Conservation (phyloP, 2,797 vertebrate species). For the Catharus ustulatus region DNA sequence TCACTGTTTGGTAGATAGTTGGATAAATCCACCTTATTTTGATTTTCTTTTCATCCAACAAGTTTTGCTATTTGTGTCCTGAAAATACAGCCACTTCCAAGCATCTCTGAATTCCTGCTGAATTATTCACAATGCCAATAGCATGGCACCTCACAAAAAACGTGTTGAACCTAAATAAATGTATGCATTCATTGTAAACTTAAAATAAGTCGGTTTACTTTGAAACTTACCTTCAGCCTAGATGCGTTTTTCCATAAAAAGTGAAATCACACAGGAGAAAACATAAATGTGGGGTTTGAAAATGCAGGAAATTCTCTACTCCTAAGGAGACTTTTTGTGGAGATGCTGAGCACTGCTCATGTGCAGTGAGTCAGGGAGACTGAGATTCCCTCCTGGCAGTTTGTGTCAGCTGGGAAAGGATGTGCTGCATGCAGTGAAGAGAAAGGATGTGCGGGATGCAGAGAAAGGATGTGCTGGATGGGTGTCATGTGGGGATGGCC, state of each 20-base stretch:
- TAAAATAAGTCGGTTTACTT: neutral
- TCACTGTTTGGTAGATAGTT: neutral
- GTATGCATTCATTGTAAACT: neutral
- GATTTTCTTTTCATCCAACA: neutral
- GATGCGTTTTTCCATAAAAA: neutral
- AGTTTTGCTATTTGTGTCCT: neutral
- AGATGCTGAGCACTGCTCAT: neutral
- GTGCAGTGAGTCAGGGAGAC: neutral
- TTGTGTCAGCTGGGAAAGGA: neutral
- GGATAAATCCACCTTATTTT: neutral
- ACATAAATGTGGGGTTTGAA: neutral
- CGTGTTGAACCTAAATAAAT: neutral
- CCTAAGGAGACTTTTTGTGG: neutral
- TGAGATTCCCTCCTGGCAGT: neutral
- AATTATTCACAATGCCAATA: neutral
- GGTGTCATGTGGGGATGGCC: neutral
- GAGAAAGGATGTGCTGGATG: too few species aligned
- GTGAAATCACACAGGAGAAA: neutral
- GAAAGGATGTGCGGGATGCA: too few species aligned
- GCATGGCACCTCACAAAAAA: neutral
- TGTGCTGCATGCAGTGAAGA: too few species aligned
- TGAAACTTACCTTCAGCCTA: neutral
- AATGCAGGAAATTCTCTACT: fast-evolving
- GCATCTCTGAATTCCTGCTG: neutral
- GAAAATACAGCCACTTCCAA: neutral